Conservation (phyloP, 2,797 vertebrate species). For the Heliangelus exortis region DNA sequence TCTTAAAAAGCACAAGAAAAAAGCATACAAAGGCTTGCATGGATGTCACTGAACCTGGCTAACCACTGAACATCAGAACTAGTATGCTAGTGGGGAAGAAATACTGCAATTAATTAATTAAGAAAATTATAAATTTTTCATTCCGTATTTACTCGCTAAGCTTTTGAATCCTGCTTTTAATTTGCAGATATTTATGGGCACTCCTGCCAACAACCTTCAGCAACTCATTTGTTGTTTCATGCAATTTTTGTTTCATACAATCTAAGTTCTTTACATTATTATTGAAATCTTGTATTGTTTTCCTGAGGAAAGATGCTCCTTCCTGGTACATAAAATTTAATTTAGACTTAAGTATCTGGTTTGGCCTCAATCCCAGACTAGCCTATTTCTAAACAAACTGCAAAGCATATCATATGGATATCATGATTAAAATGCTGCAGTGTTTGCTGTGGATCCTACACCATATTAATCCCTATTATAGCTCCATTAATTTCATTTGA, state of each 20-base stretch:
- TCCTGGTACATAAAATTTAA: background rate
- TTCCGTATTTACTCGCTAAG: background rate
- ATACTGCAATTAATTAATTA: background rate
- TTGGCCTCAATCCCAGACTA: constrained; percentile 60
- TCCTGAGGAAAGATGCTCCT: constrained; percentile 33
- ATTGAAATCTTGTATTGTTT: constrained; percentile 3
- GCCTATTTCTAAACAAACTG: constrained; percentile 33
- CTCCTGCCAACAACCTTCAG: background rate
- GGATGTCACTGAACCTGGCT: background rate
- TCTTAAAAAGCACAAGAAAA: background rate
- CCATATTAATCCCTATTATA: background rate
- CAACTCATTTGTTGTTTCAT: background rate
- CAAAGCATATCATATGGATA: constrained; percentile 29
- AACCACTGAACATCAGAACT: background rate
- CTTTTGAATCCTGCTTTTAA: background rate
- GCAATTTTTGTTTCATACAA: background rate
- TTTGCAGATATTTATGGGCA: background rate
- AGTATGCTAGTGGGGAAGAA: background rate
- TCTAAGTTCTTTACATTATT: background rate
- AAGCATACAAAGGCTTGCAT: background rate
- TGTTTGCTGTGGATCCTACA: background rate
- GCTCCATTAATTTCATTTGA: background rate
- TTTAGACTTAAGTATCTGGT: constrained; percentile 39
- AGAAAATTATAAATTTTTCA: background rate
- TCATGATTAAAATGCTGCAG: constrained; percentile 22